Base-by-base conservation (phyloP, 2,113 vertebrate genomes). In the Suricata suricatta region DNA sequence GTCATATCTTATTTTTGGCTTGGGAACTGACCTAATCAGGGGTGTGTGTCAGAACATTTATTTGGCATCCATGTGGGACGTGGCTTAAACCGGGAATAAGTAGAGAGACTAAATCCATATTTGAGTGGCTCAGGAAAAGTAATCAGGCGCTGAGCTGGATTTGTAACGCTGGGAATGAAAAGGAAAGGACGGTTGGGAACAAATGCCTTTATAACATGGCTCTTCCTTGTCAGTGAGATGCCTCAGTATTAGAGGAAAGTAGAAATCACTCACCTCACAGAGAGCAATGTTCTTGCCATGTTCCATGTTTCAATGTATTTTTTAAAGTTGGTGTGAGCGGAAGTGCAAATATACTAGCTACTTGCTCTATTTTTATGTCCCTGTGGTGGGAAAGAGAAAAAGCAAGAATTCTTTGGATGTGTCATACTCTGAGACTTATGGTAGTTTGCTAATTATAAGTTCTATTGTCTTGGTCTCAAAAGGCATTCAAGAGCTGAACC, bases 371-470 rank as follows among this genome's bases (percentile, higher is more conserved):
- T 98, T 97, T 98, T 98, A 87, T 92, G 74, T 76, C 76, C 63
- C 25, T 76, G 52, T 83, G 10, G 64, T 93, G 74, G 57, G 89
- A 89, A 97, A 83, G 54, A 96, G 82, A 95, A 95, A 96, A 96
- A 95, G 96, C 93, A 98, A 97, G 95, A 89, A 31, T 90, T 95
- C 95, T 98, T 96, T 98, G 97, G 93, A 88, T 96, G 89, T 96
- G 97, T 97, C 97, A 96, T 93, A 97, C 93, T 92, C 93, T 69
- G 66, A 96, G 92, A 97, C 93, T 97, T 98, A 95, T 87, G 97
- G 97, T 97, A 81, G 95, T 96, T 97, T 95, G 97, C 97, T 98
- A 98, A 98, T 98, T 98, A 97, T 96, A 97, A 97, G 97, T 96
- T 97, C 92, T 80, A 98, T 98, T 98, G 97, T 98, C 96, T 97